phyloP scores from a whole-genome alignment of 1,140 invertebrate genomes.

The Plutomurus gul region DNA sequence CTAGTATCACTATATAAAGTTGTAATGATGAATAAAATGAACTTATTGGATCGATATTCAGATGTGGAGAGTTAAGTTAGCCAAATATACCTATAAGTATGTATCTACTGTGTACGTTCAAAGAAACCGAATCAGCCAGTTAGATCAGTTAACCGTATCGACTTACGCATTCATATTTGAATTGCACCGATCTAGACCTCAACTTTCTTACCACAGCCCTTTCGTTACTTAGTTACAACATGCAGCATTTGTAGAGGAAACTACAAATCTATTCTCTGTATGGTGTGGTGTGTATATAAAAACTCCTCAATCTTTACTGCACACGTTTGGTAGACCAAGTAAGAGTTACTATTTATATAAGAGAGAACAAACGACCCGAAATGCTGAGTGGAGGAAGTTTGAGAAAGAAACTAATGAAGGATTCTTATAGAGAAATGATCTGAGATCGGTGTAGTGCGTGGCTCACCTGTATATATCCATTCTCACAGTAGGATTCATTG shows the following conservation, averaged over 20 bases:
- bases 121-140: neutral
- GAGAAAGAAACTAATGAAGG: neutral
- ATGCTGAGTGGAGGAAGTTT: too few relatives aligned
- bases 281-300: too few relatives aligned
- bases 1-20: too few relatives aligned
- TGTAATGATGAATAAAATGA: slow-evolving; percentile 12
- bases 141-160: slow-evolving; percentile 17
- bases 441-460: neutral
- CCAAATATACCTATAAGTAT: neutral
- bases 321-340: too few relatives aligned
- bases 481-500: slow-evolving; percentile 82
- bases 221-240: too few relatives aligned
- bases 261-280: too few relatives aligned
- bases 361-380: too few relatives aligned
- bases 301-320: too few relatives aligned
- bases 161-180: neutral
- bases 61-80: neutral
- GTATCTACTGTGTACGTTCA: neutral
- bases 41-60: slow-evolving; percentile 13
- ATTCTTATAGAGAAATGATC: neutral
- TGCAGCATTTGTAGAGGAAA: too few relatives aligned
- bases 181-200: too few relatives aligned
- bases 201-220: too few relatives aligned
- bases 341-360: too few relatives aligned
- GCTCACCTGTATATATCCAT: slow-evolving; percentile 82